Evolutionary conservation across 2,113 vertebrate species (phyloP), one percentile per base, ranked within the genome.

Genomic region (Brachirus orientalis): DNA sequence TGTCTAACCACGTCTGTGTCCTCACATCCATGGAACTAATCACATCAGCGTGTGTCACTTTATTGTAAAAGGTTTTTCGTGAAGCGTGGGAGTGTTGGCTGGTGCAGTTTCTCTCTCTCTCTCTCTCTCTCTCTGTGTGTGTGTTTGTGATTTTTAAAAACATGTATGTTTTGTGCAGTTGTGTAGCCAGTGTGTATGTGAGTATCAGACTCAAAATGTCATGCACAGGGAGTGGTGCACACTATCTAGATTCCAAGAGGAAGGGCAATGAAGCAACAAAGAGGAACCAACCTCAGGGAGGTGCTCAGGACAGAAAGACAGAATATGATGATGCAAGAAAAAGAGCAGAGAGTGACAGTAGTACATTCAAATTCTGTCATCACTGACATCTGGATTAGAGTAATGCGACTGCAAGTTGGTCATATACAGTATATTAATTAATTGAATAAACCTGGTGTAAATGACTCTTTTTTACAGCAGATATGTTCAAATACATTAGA

Each of bases 251-350:
- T 85, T 81, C 82, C 84, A 89, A 92, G 86, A 92, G 91, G 90
- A 93, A 92, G 80, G 88, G 89, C 70, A 93, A 93, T 92, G 89
- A 90, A 78, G 77, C 60, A 74, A 70, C 75, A 68, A 38, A 84
- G 79, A 79, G 66, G 72, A 82, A 72, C 68, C 67, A 36, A 74
- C 46, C 62, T 61, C 63, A 83, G 81, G 86, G 83, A 67, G 69
- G 75, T 66, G 70, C 41, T 73, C 43, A 47, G 63, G 14, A 12
- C 2, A 40, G 9, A 67, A 53, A 68, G 59, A 65, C 47, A 72
- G 72, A 72, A 2, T 43, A 55, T 22, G 47, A 69, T 70, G 78
- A 84, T 48, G 54, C 73, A 73, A 71, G 75, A 63, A 82, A 73
- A 63, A 41, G 50, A 72, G 56, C 6, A 48, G 67, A 71, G 45